These are phyloP conservation scores for Drosophila malerkotliana DNA, from an alignment of 1,140 invertebrate genomes.

Conservation along the genomic window DNA sequence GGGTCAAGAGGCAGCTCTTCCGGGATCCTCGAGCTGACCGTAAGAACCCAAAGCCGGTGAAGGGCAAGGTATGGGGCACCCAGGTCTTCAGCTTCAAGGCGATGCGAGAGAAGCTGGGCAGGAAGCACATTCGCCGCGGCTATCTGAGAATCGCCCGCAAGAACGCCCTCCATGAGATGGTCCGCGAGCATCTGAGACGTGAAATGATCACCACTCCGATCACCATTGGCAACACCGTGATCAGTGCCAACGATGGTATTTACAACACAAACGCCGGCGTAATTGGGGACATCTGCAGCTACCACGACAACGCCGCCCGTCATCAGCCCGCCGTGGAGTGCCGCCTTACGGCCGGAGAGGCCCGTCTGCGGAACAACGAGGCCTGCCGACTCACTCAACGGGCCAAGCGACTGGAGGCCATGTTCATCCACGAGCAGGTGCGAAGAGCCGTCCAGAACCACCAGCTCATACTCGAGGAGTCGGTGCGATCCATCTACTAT, in stretches of 20 bases:
- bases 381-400: conserved; percentile 52
- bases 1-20: conserved; percentile 69
- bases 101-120: conserved; percentile 48
- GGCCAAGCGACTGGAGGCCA: conserved; percentile 60
- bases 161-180: conserved; percentile 25
- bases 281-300: conserved; percentile 49
- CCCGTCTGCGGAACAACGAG: conserved; percentile 33
- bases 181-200: conserved; percentile 46
- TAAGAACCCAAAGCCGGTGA: conserved; percentile 17
- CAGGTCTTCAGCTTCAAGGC: conserved; percentile 46
- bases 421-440: conserved; percentile 63
- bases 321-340: conserved; percentile 40
- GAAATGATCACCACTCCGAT: conserved; percentile 34
- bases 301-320: conserved; percentile 46
- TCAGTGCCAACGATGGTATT: conserved; percentile 53
- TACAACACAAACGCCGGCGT: conserved; percentile 44
- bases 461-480: conserved; percentile 67
- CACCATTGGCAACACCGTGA: conserved; percentile 30
- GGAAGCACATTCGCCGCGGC: conserved; percentile 30
- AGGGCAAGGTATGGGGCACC: conserved; percentile 42
- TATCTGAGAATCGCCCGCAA: conserved; percentile 42
- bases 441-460: conserved; percentile 50
- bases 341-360: conserved; percentile 29
- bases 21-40: conserved; percentile 27
- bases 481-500: conserved; percentile 70